Base-by-base conservation (phyloP, 2,113 vertebrate genomes). In the Lepus europaeus region DNA sequence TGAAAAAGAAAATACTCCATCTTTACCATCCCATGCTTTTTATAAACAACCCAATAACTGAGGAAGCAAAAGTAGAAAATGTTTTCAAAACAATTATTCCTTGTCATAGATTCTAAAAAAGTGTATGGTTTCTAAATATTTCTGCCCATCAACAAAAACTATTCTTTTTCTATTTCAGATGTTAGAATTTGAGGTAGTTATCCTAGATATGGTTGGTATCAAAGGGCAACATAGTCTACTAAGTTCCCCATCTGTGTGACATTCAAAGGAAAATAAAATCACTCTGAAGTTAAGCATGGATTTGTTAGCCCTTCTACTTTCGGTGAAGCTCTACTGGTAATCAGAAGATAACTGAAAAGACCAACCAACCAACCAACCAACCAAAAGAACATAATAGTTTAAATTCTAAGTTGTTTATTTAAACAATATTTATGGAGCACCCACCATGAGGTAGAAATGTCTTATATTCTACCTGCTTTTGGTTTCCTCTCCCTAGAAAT, bases 51-150 rank as follows among this genome's bases (percentile, higher is more conserved):
- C 20, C n/a, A 84, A 14, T 33, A 88, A 87, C 20, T 87, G 33
- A 87, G 49, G 33, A 87, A 87, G 89, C 22, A 80, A 36, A 87
- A 45, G 13, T 77, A 11, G 16, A 93, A 87, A 90, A 90, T n/a
- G 33, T 78, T 33, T 49, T 12, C 33, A 19, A 90, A 89, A 92
- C 22, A 81, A 66, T 61, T 87, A 68, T 36, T 4, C 64, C 29
- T 8, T 77, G 56, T 80, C 29, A 33, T 4, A 87, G 25, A 16
- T 87, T 90, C 33, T 83, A 90, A 78, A 94, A 77, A 82, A 16
- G n/a, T 8, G 59, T 27, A 81, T 12, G 64, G 23, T 69, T 4
- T 56, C 14, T 95, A 83, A 82, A 70, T 39, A 83, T 20, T 90
- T 29, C 49, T 78, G 17, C 20, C 33, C 3, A 14, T 87, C 27